Base-by-base conservation (phyloP, 2,888 invertebrate species). In the Drosophila niveifrons region DNA sequence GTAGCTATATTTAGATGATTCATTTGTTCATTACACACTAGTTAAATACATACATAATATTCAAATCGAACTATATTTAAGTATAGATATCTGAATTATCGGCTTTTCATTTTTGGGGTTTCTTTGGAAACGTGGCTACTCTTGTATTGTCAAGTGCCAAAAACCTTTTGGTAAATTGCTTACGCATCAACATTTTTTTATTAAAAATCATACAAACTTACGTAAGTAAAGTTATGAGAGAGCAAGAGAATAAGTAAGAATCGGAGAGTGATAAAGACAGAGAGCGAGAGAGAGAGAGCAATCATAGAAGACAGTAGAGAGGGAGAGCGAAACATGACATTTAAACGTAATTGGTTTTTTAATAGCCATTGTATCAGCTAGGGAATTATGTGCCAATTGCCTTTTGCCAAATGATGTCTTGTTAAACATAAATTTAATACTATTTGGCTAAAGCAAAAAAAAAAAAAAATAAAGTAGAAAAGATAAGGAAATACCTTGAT, bases 321-420 rank as follows among this genome's bases (percentile, higher is more conserved):
- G 3, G 10, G 50, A 15, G 57, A 31, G 29, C 17, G 50, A 18
- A 72, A 86, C 88, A 83, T 61, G 84, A 28, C 69, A 78, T 71
- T 84, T 81, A 76, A 84, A 72, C 84, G 89, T 84, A 84, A 84
- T 88, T 88, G 87, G 78, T 63, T 83, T 88, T 84, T 88, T 88
- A 84, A 84, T 84, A 84, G 89, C 76, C 71, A 88, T 83, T 76
- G 65, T 88, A 88, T 84, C 84, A 84, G 76, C 44, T 23, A 46
- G 50, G 55, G 74, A 73, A 88, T 88, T 80, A 88, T 88, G 88
- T 78, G 84, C 67, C 85, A 73, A 88, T 75, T 83, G 78, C 72
- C 56, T 52, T 68, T 66, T 68, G 72, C 67, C 78, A 66, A 72
- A 63, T 79, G 69, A 87, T 84, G 75, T 78, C 84, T 75, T 84